These are phyloP conservation scores for Lacanobia oleracea DNA, from an alignment of 2,888 invertebrate genomes.

Conservation along the genomic window DNA sequence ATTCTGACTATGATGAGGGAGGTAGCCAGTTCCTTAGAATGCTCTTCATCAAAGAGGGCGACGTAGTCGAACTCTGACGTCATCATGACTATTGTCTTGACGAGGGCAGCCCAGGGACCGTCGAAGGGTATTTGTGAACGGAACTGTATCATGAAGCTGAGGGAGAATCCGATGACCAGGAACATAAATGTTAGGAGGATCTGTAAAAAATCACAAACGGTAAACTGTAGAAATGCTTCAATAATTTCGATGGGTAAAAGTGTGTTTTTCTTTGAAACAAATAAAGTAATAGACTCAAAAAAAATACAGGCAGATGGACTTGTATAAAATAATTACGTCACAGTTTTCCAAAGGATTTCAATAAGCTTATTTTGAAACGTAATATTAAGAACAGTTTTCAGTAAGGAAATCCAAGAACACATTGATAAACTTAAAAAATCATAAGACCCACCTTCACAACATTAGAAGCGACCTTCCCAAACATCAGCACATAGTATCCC, in stretches of 20 bases:
- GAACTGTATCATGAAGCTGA: constrained; percentile 91
- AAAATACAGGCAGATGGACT: background rate
- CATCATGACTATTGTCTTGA: constrained; percentile 91
- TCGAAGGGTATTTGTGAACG: constrained; percentile 87
- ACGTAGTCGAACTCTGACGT: constrained; percentile 91
- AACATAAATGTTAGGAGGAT: constrained; percentile 66
- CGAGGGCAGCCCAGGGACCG: constrained; percentile 88
- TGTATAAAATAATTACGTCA: background rate
- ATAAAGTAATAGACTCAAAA: background rate
- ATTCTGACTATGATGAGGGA: constrained; percentile 85
- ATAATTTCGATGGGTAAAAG: no score
- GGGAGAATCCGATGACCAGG: constrained; percentile 89
- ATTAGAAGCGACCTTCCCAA: constrained; percentile 90
- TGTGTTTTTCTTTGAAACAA: no score
- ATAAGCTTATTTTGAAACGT: background rate
- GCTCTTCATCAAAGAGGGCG: constrained; percentile 86
- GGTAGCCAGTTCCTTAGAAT: constrained; percentile 80
- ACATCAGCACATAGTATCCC: constrained; percentile 91
- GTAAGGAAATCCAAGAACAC: no score
- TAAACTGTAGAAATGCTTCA: no score
- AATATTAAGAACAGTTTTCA: no score
- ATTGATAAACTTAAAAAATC: background rate
- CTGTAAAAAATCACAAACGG: constrained; percentile 31
- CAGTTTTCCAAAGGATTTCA: background rate
- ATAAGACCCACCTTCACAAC: constrained; percentile 85